Percentiles rank a stretch among this genome's conserved stretches.
These are phyloP conservation scores for Podargus strigoides DNA, from an alignment of 2,797 vertebrate genomes.

Conservation along the genomic window DNA sequence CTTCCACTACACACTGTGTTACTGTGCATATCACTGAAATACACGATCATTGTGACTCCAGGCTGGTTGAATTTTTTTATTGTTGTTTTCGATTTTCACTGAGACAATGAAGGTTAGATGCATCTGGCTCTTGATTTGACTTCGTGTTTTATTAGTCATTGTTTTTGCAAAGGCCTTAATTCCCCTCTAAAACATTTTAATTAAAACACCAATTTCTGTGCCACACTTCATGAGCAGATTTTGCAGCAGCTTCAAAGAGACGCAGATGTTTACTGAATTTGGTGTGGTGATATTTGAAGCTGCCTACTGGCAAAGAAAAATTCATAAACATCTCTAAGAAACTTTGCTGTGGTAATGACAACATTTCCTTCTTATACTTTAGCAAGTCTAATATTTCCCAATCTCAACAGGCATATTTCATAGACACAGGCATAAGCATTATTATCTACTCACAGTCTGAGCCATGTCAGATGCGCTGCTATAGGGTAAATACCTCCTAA, in stretches of 20 bases:
- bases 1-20: not conserved
- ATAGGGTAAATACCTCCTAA: not conserved
- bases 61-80: not conserved
- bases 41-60: not conserved
- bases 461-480: not conserved
- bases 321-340: slow-evolving; percentile 29
- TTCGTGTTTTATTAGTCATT: slow-evolving; percentile 1
- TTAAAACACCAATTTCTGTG: slow-evolving; percentile 33
- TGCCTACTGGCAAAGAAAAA: slow-evolving; percentile 36
- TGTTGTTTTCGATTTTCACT: not conserved
- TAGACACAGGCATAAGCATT: not conserved
- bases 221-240: not conserved
- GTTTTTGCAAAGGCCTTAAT: slow-evolving; percentile 42
- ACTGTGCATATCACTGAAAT: not conserved
- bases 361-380: slow-evolving; percentile 38
- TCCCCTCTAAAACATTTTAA: slow-evolving; percentile 40
- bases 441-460: not conserved
- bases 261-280: slow-evolving; percentile 32
- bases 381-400: slow-evolving; percentile 35
- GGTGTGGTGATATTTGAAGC: slow-evolving; percentile 10
- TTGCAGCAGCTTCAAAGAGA: slow-evolving; percentile 26
- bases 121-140: not conserved
- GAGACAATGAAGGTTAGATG: slow-evolving; percentile 13
- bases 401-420: not conserved
- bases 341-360: slow-evolving; percentile 30